Base-by-base conservation (phyloP, 2,888 invertebrate genomes). In the Nephrotoma flavescens region DNA sequence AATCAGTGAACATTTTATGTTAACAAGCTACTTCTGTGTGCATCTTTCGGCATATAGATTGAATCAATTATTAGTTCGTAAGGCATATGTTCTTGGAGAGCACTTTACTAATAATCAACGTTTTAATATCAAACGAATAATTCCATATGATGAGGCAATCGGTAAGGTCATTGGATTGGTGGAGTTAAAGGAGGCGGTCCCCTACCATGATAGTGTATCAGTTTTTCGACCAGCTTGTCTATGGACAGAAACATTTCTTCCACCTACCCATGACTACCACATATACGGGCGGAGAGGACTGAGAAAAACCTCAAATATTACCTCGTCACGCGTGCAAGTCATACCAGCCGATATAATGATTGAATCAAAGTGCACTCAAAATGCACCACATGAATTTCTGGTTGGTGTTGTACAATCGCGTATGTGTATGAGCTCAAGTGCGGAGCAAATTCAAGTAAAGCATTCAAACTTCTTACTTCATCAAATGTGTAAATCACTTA, bases 201-300 rank as follows among this genome's bases (percentile, higher is more conserved):
- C 88, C 19, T 89, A 90, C 12, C n/a, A 47, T 47, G 89, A 47
- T 3, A 4, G 12, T 11, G 4, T 12, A 7, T 47, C 47, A n/a
- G 12, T 47, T 47, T 47, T 92, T 2, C 92, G 91, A 87, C 92
- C 92, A 45, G 90, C 91, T 3, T 92, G 91, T 86, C 52, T 92
- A 3, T 92, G 92, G 92, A 87, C 89, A 19, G 3, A 47, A 9
- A 12, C 12, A 11, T 11, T 12, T 12, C 12, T n/a, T n/a, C 47
- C 47, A 31, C 31, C 31, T 3, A 2, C 31, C 1, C 1, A 2
- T 31, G 31, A 31, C 31, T 31, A 31, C 31, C 31, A 31, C 2
- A 31, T 31, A 31, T 31, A 31, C 3, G 31, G 31, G 31, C 31
- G 31, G 31, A 31, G 31, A 31, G 31, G 31, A 31, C 31, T 31